A percentile compares a stretch with the other conserved stretches of the same genome.
Conservation (phyloP, 2,888 invertebrate species). For the Chloroclystis v-ata region DNA sequence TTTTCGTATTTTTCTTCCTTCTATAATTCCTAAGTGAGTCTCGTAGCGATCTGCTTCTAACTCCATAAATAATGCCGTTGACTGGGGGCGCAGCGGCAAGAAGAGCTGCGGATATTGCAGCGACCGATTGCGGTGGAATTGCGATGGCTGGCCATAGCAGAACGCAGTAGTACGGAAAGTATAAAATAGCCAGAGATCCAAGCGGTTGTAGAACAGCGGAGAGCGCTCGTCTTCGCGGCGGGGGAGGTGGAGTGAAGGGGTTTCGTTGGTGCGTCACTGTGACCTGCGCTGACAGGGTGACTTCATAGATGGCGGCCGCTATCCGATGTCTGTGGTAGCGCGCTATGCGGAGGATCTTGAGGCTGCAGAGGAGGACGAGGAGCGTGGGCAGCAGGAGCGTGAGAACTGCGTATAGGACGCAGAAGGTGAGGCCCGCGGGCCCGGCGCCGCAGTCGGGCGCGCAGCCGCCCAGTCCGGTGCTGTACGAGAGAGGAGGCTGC, state of each 20-base stretch:
- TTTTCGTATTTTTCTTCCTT: slow-evolving; percentile 87
- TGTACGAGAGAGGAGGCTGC: slow-evolving; percentile 66
- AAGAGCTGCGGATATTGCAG: slow-evolving; percentile 80
- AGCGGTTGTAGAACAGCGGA: slow-evolving; percentile 85
- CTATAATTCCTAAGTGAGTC: slow-evolving; percentile 87
- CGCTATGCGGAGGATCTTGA: slow-evolving; percentile 83
- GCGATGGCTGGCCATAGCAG: slow-evolving; percentile 81
- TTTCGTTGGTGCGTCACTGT: slow-evolving; percentile 89
- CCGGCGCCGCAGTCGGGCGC: slow-evolving; percentile 83
- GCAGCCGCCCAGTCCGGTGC: slow-evolving; percentile 79
- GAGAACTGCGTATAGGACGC: slow-evolving; percentile 80
- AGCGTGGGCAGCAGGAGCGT: slow-evolving; percentile 83
- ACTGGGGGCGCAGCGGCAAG: slow-evolving; percentile 84
- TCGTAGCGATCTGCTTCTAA: slow-evolving; percentile 83
- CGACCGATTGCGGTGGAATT: slow-evolving; percentile 61
- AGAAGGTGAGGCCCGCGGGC: slow-evolving; percentile 80
- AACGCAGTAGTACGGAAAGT: slow-evolving; percentile 85
- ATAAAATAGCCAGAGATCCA: slow-evolving; percentile 83
- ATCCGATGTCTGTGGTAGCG: slow-evolving; percentile 89
- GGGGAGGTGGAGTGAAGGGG: slow-evolving; percentile 84
- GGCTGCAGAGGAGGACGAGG: slow-evolving; percentile 84
- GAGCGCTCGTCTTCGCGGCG: slow-evolving; percentile 80
- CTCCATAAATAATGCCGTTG: slow-evolving; percentile 87
- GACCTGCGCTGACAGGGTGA: slow-evolving; percentile 89
- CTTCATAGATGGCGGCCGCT: slow-evolving; percentile 90